These are phyloP conservation scores for Muricea muricata DNA, from an alignment of 92 coral and sea anemone species.

Conservation along the genomic window DNA sequence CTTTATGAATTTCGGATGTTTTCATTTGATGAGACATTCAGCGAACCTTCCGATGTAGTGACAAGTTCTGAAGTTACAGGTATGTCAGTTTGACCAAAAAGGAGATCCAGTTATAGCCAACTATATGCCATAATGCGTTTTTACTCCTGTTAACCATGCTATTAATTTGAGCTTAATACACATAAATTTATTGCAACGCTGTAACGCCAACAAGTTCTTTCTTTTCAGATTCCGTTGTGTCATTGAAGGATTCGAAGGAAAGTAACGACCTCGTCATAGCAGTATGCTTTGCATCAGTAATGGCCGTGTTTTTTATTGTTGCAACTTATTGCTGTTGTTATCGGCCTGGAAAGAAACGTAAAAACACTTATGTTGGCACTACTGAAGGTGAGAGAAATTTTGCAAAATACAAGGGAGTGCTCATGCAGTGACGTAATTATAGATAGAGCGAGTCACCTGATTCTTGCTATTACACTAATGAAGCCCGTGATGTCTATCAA, in stretches of 20 bases:
- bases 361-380: not conserved
- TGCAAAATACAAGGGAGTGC: not conserved
- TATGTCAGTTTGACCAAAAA: not conserved
- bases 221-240: not conserved
- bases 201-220: not conserved
- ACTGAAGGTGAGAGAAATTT: not conserved
- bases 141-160: not conserved
- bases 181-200: too few relatives aligned
- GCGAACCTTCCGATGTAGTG: conserved; percentile 85
- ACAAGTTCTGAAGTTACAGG: conserved; percentile 71
- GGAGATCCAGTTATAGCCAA: too few relatives aligned
- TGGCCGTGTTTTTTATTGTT: not conserved
- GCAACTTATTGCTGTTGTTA: not conserved
- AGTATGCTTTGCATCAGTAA: conserved; percentile 14
- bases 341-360: not conserved
- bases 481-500: too few relatives aligned
- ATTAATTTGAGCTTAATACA: too few relatives aligned
- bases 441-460: too few relatives aligned
- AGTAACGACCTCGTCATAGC: not conserved
- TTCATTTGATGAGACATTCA: conserved; percentile 75
- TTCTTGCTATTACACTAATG: too few relatives aligned
- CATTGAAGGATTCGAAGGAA: not conserved
- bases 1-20: conserved; percentile 88
- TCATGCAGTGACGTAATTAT: too few relatives aligned
- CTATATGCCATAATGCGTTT: not conserved